Conservation (phyloP, 2,113 vertebrate genomes). For the Dissostichus mawsoni region DNA sequence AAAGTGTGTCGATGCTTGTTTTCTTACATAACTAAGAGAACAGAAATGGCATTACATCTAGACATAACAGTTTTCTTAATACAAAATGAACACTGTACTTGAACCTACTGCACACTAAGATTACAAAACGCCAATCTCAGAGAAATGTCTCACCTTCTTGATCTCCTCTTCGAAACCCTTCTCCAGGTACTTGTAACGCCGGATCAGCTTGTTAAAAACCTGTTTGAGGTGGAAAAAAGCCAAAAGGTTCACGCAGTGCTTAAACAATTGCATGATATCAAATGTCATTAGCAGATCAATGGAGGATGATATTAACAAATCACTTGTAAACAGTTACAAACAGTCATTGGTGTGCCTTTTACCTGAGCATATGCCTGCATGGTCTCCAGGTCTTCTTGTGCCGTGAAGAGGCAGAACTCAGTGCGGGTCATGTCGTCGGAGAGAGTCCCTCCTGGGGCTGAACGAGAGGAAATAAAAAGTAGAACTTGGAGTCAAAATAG, state of each 20-base stretch:
- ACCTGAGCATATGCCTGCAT: slow-evolving; percentile 99
- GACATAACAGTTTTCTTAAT: too few species aligned
- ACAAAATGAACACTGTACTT: too few species aligned
- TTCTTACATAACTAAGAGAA: too few species aligned
- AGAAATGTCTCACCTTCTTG: slow-evolving; percentile 90
- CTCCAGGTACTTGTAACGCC: slow-evolving; percentile 99
- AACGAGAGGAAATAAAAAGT: not conserved
- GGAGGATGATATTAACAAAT: not conserved
- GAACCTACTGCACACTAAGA: too few species aligned
- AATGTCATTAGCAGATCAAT: not conserved
- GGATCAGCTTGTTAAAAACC: slow-evolving; percentile 99
- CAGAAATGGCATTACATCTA: too few species aligned
- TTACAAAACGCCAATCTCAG: not conserved
- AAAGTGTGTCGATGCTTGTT: too few species aligned
- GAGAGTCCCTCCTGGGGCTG: slow-evolving; percentile 97
- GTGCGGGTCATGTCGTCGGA: slow-evolving; percentile 99
- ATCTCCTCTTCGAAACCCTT: slow-evolving; percentile 99
- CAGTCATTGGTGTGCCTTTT: not conserved
- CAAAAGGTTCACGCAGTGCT: too few species aligned
- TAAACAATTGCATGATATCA: not conserved
- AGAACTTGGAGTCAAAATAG: not conserved
- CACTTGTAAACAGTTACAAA: not conserved
- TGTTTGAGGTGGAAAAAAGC: slow-evolving; percentile 37
- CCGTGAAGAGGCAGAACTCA: slow-evolving; percentile 97
- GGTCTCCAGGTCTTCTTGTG: slow-evolving; percentile 98